Percentiles rank a stretch among this genome's conserved stretches.
Evolutionary conservation across 2,888 invertebrate species (phyloP).

Genomic region (Norana najaformis): DNA sequence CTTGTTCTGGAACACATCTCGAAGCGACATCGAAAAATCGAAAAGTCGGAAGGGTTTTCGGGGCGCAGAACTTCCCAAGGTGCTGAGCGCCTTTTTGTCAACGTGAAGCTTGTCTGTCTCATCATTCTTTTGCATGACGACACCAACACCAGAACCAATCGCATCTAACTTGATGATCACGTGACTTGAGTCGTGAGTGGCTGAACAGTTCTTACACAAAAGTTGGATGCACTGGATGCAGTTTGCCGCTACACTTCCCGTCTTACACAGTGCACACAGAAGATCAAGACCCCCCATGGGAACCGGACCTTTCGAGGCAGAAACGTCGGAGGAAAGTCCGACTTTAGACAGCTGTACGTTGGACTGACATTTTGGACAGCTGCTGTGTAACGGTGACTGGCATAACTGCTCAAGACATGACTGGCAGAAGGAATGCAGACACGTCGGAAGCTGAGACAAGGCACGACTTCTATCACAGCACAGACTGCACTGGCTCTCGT

Average conservation of each 20-base stretch:
- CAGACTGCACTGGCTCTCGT: constrained; percentile 67
- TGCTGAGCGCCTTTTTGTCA: neutral
- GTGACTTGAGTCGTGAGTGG: constrained; percentile 82
- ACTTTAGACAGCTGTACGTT: constrained; percentile 53
- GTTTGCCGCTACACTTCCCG: constrained; percentile 89
- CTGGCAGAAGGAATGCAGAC: constrained; percentile 79
- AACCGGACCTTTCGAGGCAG: constrained; percentile 65
- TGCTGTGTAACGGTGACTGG: constrained; percentile 72
- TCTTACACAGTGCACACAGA: constrained; percentile 69
- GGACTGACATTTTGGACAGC: constrained; percentile 72
- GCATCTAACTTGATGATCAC: neutral
- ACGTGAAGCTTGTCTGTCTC: neutral
- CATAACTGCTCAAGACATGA: constrained; percentile 74
- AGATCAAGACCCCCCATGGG: constrained; percentile 46
- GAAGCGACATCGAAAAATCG: neutral
- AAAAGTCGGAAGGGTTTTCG: neutral
- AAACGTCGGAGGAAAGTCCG: constrained; percentile 73
- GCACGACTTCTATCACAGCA: constrained; percentile 73
- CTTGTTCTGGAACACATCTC: neutral
- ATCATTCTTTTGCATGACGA: too few species aligned
- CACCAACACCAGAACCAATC: neutral
- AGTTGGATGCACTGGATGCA: constrained; percentile 95
- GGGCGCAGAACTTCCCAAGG: neutral
- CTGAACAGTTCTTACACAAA: constrained; percentile 94
- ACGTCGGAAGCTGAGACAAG: constrained; percentile 59